A percentile compares a stretch with the other conserved stretches of the same genome.
phyloP scores from a whole-genome alignment of 2,113 vertebrate species.

The Oxyura jamaicensis region DNA sequence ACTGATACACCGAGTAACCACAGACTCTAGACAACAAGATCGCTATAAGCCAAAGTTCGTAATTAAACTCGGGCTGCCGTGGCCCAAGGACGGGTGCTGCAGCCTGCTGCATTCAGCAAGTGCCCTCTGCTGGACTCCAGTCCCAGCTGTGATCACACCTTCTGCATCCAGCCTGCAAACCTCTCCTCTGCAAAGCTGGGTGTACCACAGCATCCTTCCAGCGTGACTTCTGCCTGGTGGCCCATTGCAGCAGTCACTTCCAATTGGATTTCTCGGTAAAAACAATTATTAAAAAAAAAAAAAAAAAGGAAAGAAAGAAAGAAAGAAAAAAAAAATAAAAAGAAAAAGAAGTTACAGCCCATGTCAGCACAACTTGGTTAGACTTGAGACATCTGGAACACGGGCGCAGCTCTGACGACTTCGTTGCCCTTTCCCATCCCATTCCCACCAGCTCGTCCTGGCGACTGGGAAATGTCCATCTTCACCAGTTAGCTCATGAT shows the following conservation, averaged over 20 bases:
- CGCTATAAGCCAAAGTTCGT: neutral
- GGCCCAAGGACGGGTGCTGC: neutral
- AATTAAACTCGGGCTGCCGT: neutral
- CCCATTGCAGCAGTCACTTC: neutral
- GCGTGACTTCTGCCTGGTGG: neutral
- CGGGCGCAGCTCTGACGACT: neutral
- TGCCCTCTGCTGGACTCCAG: conserved; percentile 48
- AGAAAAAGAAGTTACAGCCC: neutral
- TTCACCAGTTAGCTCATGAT: accelerated
- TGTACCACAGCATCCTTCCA: neutral
- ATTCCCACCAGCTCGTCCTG: neutral
- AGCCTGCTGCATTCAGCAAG: conserved; percentile 40
- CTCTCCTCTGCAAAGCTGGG: neutral
- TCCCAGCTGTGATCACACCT: neutral
- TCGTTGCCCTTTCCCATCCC: neutral
- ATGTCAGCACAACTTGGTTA: neutral
- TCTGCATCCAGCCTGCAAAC: neutral
- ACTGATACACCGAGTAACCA: neutral
- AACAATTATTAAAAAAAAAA: neutral
- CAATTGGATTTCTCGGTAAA: neutral
- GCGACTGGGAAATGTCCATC: conserved; percentile 59
- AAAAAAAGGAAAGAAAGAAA: too few relatives aligned
- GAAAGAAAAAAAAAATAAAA: neutral
- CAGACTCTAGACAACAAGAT: neutral
- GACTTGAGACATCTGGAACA: neutral